Conservation (phyloP, 2,113 vertebrate species). For the Mystacornis crossleyi region DNA sequence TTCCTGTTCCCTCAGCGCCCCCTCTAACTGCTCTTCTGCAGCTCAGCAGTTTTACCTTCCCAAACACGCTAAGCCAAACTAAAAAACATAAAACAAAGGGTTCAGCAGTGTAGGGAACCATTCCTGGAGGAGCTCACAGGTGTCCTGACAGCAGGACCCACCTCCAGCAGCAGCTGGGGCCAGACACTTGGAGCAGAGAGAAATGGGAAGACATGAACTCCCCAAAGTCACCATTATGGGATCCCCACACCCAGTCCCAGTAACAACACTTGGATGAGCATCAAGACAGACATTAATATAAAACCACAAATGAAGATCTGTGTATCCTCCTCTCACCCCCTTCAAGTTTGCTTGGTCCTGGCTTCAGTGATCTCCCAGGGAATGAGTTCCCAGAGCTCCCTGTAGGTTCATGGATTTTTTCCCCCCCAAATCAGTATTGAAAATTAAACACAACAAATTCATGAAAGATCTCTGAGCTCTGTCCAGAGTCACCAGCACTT, state of each 20-base stretch:
- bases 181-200: not conserved
- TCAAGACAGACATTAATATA: not conserved
- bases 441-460: not conserved
- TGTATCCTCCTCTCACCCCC: not conserved
- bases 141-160: not conserved
- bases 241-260: not conserved
- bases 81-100: not conserved
- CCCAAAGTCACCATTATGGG: accelerated
- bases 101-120: not conserved
- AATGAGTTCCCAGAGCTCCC: not conserved
- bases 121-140: not conserved
- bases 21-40: not conserved
- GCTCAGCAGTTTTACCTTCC: not conserved
- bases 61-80: not conserved
- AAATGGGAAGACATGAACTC: not conserved
- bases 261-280: not conserved
- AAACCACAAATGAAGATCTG: not conserved
- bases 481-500: not conserved
- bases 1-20: not conserved
- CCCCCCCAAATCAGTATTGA: not conserved
- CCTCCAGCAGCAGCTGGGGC: not conserved
- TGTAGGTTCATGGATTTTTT: not conserved
- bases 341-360: not conserved
- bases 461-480: not conserved
- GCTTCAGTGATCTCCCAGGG: not conserved